phyloP scores from a whole-genome alignment of 2,113 vertebrate species.

The Serilophus lunatus region DNA sequence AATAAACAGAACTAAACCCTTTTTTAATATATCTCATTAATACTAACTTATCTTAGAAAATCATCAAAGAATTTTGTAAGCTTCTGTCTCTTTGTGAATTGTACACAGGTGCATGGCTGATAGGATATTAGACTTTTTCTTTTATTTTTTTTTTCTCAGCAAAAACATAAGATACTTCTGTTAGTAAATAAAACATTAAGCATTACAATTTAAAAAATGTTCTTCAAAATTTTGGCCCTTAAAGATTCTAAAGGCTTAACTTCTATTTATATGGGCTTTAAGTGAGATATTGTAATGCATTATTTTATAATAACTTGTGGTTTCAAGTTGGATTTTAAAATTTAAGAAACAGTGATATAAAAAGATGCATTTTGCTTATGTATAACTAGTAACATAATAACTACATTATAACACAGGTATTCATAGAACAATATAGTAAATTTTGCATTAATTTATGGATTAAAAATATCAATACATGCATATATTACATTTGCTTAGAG shows the following conservation, averaged over 20 bases:
- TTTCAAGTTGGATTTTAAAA: conserved; percentile 33
- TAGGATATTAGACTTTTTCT: not conserved
- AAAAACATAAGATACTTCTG: not conserved
- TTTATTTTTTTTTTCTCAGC: not conserved
- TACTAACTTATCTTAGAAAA: not conserved
- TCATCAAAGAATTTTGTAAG: not conserved
- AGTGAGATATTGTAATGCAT: not conserved
- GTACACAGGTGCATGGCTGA: not conserved
- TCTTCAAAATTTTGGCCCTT: not conserved
- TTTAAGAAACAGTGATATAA: not conserved
- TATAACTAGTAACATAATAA: not conserved
- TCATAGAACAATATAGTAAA: not conserved
- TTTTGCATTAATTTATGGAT: not conserved
- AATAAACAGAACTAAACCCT: not conserved
- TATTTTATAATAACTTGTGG: not conserved
- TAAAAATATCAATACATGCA: not conserved
- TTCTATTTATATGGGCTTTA: not conserved
- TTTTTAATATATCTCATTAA: not conserved
- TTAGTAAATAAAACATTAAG: not conserved
- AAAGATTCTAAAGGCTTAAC: not conserved
- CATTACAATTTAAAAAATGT: not conserved
- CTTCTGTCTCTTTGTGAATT: not conserved
- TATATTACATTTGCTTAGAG: not conserved
- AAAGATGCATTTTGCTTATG: not conserved
- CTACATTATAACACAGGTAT: not conserved